These are phyloP conservation scores for Tolmerus cingulatus DNA, from an alignment of 2,888 invertebrate species.

Conservation along the genomic window DNA sequence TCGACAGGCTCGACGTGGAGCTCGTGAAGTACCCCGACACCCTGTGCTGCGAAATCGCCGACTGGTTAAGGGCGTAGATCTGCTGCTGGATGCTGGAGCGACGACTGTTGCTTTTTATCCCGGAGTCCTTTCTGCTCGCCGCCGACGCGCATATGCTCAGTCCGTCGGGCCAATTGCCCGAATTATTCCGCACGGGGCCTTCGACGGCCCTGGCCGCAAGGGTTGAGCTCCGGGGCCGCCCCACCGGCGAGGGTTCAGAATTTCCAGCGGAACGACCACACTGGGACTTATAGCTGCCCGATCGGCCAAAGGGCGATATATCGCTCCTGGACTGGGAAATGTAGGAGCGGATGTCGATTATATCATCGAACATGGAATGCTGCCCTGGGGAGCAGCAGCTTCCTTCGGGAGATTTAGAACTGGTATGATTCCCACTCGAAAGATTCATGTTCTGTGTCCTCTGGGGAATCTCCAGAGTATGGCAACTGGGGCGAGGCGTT, in stretches of 20 bases:
- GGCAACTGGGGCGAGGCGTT: slow-evolving; percentile 64
- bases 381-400: slow-evolving; percentile 65
- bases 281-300: slow-evolving; percentile 76
- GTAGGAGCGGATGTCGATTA: slow-evolving; percentile 76
- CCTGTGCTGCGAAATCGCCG: slow-evolving; percentile 78
- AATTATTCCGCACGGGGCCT: slow-evolving; percentile 23
- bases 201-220: slow-evolving; percentile 58
- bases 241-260: slow-evolving; percentile 63
- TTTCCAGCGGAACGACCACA: slow-evolving; percentile 70
- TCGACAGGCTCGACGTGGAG: slow-evolving; percentile 74
- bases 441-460: slow-evolving; percentile 55
- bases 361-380: slow-evolving; percentile 70
- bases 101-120: slow-evolving; percentile 84
- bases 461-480: slow-evolving; percentile 61
- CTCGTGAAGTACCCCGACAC: slow-evolving; percentile 91
- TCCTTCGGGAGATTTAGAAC: slow-evolving; percentile 52
- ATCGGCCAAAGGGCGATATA: slow-evolving; percentile 74
- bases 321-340: slow-evolving; percentile 78
- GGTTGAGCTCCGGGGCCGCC: slow-evolving; percentile 64
- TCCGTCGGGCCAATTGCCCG: slow-evolving; percentile 67
- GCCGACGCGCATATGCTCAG: slow-evolving; percentile 78
- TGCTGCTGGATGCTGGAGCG: slow-evolving; percentile 87
- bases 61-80: slow-evolving; percentile 73
- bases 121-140: slow-evolving; percentile 87
- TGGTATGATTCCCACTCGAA: slow-evolving; percentile 50